These are phyloP conservation scores for Xyliphius kryptos DNA, from an alignment of 2,113 vertebrate species.

Conservation along the genomic window DNA sequence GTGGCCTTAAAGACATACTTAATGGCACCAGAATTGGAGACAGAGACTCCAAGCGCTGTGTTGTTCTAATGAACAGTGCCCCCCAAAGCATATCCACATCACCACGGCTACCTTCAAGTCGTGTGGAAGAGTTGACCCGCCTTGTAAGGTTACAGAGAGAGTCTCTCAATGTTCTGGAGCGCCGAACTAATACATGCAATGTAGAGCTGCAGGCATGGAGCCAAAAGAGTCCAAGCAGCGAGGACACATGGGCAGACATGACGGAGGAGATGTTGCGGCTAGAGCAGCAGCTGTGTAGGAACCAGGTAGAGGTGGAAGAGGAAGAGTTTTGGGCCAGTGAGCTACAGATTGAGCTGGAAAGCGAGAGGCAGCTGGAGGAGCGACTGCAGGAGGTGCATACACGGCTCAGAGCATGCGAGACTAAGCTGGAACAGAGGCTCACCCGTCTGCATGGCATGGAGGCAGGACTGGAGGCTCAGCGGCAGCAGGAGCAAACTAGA, in stretches of 20 bases:
- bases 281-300: constrained; percentile 86
- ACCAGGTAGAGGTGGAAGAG: constrained; percentile 90
- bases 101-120: constrained; percentile 56
- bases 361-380: constrained; percentile 89
- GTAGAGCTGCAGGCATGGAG: constrained; percentile 78
- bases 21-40: constrained; percentile 72
- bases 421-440: constrained; percentile 76
- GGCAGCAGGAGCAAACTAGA: constrained; percentile 77
- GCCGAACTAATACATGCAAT: constrained; percentile 77
- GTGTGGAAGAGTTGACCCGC: constrained; percentile 76
- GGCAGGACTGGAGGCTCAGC: constrained; percentile 81
- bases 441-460: constrained; percentile 79
- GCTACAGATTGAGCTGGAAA: constrained; percentile 92
- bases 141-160: constrained; percentile 84
- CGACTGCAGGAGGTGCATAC: constrained; percentile 82
- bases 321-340: constrained; percentile 97
- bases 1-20: constrained; percentile 87
- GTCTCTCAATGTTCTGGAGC: constrained; percentile 78
- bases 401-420: constrained; percentile 77
- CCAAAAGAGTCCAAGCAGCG: constrained; percentile 60
- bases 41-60: constrained; percentile 73
- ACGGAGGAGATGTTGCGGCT: constrained; percentile 81
- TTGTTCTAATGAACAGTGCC: constrained; percentile 55
- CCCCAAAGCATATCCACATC: constrained; percentile 51
- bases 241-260: constrained; percentile 53